phyloP scores from a whole-genome alignment of 2,113 vertebrate genomes.

The Bagarius yarrelli region DNA sequence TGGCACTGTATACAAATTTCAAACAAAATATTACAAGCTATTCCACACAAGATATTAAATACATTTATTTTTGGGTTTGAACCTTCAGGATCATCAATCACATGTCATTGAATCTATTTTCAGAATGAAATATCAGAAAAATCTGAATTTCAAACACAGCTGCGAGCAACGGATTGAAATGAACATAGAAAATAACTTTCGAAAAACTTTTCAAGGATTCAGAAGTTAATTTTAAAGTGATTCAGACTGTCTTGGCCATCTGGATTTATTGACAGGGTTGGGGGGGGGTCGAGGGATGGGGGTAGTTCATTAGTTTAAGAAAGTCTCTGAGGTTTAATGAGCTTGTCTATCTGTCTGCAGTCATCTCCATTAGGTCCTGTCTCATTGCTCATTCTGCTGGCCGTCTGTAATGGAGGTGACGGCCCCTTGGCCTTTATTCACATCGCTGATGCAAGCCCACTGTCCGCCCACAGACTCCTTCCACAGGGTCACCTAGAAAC shows the following conservation, averaged over 20 bases:
- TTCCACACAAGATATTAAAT: neutral
- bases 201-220: slow-evolving; percentile 1
- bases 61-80: neutral
- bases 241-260: neutral
- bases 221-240: neutral
- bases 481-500: slow-evolving; percentile 88
- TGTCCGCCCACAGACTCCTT: slow-evolving; percentile 93
- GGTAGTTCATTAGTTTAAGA: slow-evolving; percentile 26
- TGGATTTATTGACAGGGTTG: neutral
- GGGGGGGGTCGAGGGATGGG: no score
- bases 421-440: slow-evolving; percentile 94
- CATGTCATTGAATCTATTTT: neutral
- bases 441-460: slow-evolving; percentile 96
- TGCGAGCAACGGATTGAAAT: neutral
- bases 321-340: slow-evolving; percentile 39
- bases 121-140: neutral
- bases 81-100: neutral
- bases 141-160: neutral
- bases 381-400: slow-evolving; percentile 93
- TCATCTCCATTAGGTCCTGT: neutral
- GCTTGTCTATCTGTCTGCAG: neutral
- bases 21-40: slow-evolving; percentile 2
- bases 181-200: slow-evolving; percentile 2
- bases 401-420: slow-evolving; percentile 83
- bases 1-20: neutral